A percentile compares a stretch with the other conserved stretches of the same genome.
Conservation (phyloP, 1,140 invertebrate species). For the Dolichoris vasculosae region DNA sequence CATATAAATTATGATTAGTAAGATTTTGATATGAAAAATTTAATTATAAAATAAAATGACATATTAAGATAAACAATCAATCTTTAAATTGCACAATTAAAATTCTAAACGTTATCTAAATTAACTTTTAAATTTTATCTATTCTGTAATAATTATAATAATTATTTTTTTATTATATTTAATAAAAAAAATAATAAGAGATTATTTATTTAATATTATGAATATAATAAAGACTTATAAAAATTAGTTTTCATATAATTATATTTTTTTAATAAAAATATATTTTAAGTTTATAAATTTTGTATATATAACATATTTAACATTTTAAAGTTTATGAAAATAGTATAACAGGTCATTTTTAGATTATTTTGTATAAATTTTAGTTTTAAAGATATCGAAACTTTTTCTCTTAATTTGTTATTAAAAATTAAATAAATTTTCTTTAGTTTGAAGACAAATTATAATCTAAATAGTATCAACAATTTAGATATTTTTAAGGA, state of each 20-base stretch:
- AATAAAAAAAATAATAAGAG: not conserved
- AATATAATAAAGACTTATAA: not conserved
- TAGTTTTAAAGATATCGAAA: not conserved
- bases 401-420: not conserved
- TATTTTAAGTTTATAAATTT: not conserved
- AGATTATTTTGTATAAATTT: not conserved
- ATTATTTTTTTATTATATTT: not conserved
- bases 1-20: slow-evolving; percentile 8
- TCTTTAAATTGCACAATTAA: slow-evolving; percentile 4
- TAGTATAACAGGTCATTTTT: too few relatives aligned
- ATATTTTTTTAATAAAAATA: too few relatives aligned
- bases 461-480: not conserved
- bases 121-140: not conserved
- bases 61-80: not conserved
- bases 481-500: not conserved
- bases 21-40: not conserved
- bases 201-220: not conserved
- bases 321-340: not conserved
- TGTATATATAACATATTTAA: not conserved
- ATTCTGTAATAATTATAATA: not conserved
- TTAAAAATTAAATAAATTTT: not conserved
- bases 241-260: too few relatives aligned
- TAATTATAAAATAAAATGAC: not conserved
- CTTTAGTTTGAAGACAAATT: not conserved
- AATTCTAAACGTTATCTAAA: slow-evolving; percentile 16